phyloP scores from a whole-genome alignment of 2,888 invertebrate genomes.

The Ochropleura leucogaster region DNA sequence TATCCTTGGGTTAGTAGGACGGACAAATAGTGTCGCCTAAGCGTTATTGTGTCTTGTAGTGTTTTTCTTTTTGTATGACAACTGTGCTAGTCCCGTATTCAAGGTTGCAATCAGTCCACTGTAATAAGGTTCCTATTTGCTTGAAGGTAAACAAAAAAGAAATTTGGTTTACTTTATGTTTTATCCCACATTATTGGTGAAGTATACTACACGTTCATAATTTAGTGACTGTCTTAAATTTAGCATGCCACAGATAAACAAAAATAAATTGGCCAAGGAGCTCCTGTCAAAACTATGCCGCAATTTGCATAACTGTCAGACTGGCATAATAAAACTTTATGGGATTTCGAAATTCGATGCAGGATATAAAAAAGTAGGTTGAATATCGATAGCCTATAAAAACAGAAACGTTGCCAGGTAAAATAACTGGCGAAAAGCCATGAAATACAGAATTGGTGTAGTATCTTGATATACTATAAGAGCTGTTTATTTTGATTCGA shows the following conservation, averaged over 20 bases:
- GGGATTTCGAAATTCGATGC: slow-evolving; percentile 28
- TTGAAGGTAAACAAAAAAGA: background rate
- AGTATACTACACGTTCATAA: background rate
- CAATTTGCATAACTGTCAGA: slow-evolving; percentile 41
- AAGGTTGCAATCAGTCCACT: background rate
- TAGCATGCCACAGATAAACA: slow-evolving; percentile 5
- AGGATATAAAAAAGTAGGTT: slow-evolving; percentile 46
- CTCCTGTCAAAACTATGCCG: slow-evolving; percentile 43
- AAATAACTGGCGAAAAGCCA: slow-evolving; percentile 45
- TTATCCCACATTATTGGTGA: background rate
- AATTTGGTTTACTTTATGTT: background rate
- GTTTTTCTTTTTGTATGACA: slow-evolving; percentile 8
- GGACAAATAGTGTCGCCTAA: slow-evolving; percentile 19
- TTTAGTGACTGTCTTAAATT: background rate
- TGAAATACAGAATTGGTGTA: slow-evolving; percentile 27
- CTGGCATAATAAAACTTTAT: slow-evolving; percentile 32
- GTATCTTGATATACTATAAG: slow-evolving; percentile 30
- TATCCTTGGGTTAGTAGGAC: slow-evolving; percentile 44
- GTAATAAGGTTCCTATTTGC: background rate
- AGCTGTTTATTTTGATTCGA: slow-evolving; percentile 32
- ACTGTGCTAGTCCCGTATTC: background rate
- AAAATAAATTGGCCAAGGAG: slow-evolving; percentile 25
- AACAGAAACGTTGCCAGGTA: slow-evolving; percentile 49
- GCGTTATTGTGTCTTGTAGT: slow-evolving; percentile 22
- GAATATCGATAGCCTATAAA: slow-evolving; percentile 39